phyloP scores from a whole-genome alignment of 2,888 invertebrate genomes.

The Brachylomia viminalis region DNA sequence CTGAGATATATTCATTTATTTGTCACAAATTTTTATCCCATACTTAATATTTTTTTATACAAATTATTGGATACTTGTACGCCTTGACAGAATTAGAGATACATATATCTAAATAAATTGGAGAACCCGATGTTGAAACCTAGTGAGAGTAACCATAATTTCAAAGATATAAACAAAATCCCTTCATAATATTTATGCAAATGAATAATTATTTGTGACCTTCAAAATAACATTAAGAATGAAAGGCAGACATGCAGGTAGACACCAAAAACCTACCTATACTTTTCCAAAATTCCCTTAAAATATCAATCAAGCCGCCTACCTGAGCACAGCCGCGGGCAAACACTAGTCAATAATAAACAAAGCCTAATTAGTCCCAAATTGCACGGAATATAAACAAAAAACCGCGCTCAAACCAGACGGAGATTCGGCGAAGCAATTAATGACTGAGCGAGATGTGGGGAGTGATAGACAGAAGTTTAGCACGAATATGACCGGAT shows the following conservation, averaged over 20 bases:
- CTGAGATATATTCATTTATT: not conserved
- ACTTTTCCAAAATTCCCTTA: not conserved
- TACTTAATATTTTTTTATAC: no score
- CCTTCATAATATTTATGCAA: not conserved
- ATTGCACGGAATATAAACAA: slow-evolving; percentile 61
- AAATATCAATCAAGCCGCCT: slow-evolving; percentile 33
- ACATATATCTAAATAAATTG: not conserved
- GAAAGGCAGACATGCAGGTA: not conserved
- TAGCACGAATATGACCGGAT: not conserved
- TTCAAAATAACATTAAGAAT: not conserved
- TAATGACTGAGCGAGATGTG: slow-evolving; percentile 38
- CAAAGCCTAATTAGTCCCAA: slow-evolving; percentile 59
- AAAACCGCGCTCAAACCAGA: slow-evolving; percentile 49
- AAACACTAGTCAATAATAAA: slow-evolving; percentile 41
- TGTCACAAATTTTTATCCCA: no score
- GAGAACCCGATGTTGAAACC: not conserved
- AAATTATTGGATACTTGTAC: no score
- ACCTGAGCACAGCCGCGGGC: slow-evolving; percentile 21
- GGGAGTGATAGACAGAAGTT: slow-evolving; percentile 42
- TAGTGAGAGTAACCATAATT: not conserved
- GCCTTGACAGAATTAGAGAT: not conserved
- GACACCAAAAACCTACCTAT: not conserved
- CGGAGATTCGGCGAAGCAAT: slow-evolving; percentile 58
- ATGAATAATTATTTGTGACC: not conserved
- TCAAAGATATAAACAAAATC: not conserved